Evolutionary conservation across 2,113 vertebrate species (phyloP).

Genomic region (Nestor notabilis): DNA sequence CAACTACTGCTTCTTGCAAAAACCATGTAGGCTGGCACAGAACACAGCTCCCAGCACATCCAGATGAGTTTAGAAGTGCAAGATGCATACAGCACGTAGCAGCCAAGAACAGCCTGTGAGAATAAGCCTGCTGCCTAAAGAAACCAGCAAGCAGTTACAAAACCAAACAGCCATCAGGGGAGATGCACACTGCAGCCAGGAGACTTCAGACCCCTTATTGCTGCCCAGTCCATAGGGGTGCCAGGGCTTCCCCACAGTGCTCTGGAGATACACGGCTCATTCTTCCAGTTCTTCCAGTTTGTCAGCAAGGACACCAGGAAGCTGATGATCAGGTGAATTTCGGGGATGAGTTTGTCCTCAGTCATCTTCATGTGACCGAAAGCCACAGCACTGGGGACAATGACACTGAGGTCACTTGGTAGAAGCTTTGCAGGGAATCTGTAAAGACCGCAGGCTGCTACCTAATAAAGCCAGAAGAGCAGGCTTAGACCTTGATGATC

Average conservation of each 20-base stretch:
- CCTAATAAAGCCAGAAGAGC: constrained; percentile 61
- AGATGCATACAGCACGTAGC: neutral
- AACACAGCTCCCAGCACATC: neutral
- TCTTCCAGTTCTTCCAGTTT: constrained; percentile 92
- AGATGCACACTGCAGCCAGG: accelerated
- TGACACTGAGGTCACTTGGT: neutral
- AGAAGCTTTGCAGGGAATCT: neutral
- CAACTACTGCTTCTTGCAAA: neutral
- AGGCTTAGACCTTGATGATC: constrained; percentile 27
- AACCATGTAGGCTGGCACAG: neutral
- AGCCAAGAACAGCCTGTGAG: neutral
- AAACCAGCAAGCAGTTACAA: neutral
- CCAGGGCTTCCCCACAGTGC: constrained; percentile 86
- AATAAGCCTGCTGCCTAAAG: neutral
- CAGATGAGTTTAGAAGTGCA: neutral
- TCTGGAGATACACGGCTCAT: constrained; percentile 82
- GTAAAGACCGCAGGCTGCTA: neutral
- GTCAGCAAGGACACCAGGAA: constrained; percentile 88
- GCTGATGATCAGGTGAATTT: constrained; percentile 86
- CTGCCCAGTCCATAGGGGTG: constrained; percentile 46
- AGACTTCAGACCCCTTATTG: neutral
- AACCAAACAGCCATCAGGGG: neutral
- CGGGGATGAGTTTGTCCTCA: constrained; percentile 86
- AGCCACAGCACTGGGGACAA: constrained; percentile 78
- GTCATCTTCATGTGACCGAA: constrained; percentile 85